Percentiles rank a stretch among this genome's conserved stretches.
phyloP scores from a whole-genome alignment of 2,888 invertebrate species.

The Acleris sparsana region DNA sequence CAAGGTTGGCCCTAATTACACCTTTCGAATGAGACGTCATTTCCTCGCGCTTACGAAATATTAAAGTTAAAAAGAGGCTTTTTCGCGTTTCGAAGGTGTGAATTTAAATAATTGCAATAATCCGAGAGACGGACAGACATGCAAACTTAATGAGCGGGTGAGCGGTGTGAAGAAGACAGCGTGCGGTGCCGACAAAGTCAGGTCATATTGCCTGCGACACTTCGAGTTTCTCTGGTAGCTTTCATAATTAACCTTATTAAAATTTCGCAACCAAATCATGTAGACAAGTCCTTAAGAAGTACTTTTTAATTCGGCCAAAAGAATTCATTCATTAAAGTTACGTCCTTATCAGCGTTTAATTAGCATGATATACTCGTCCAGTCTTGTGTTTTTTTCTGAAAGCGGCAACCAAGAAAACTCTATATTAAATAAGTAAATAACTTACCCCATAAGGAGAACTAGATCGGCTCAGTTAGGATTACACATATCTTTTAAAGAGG shows the following conservation, averaged over 20 bases:
- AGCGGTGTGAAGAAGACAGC: slow-evolving; percentile 67
- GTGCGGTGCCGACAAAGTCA: slow-evolving; percentile 53
- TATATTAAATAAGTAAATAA: slow-evolving; percentile 26
- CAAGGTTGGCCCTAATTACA: slow-evolving; percentile 81
- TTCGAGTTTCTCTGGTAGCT: slow-evolving; percentile 5
- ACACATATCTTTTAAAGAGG: slow-evolving; percentile 14
- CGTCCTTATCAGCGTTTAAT: too few species aligned
- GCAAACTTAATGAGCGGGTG: slow-evolving; percentile 78
- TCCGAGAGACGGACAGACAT: slow-evolving; percentile 71
- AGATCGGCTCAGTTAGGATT: slow-evolving; percentile 19
- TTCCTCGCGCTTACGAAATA: slow-evolving; percentile 80
- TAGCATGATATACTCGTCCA: background rate
- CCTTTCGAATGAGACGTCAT: slow-evolving; percentile 83
- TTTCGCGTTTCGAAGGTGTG: slow-evolving; percentile 80
- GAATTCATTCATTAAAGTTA: background rate
- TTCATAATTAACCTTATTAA: slow-evolving; percentile 30
- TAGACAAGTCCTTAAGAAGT: background rate
- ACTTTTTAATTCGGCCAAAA: background rate
- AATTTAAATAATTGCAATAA: slow-evolving; percentile 84
- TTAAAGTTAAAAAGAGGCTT: slow-evolving; percentile 79
- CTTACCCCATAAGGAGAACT: slow-evolving; percentile 18
- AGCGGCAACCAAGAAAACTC: slow-evolving; percentile 4
- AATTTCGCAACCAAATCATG: slow-evolving; percentile 20
- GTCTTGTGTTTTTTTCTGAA: slow-evolving; percentile 5
- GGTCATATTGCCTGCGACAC: slow-evolving; percentile 13